Base-by-base conservation (phyloP, 2,113 vertebrate genomes). In the Chinchilla lanigera region DNA sequence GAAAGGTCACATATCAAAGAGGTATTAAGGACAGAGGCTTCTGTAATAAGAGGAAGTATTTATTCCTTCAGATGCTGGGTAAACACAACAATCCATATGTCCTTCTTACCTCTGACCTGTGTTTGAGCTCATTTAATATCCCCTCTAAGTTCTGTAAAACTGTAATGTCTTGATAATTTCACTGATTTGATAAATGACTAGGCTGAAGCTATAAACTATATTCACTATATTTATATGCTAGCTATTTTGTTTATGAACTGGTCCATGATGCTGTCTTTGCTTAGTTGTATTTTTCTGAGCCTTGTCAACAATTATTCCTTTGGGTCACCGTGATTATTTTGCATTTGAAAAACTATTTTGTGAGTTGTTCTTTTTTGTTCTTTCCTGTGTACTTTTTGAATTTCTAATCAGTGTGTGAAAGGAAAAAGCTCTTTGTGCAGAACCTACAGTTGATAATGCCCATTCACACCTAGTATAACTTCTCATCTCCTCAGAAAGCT, bases 1-100 rank as follows among this genome's bases (percentile, higher is more conserved):
- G 44, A 95, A 87, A 96, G n/a, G 47, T 89, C 65, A 89, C 47
- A 19, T 60, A 41, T 44, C 87, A 71, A 83, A 44, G 12, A 75
- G 22, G 65, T 33, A 54, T 33, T 90, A 83, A 78, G 24, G 26
- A 82, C 50, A 67, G n/a, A 94, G 56, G 41, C 11, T 90, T 94
- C 71, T 54, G 14, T 60, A 44, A 26, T 24, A 81, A 85, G 14
- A 88, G 83, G 17, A 69, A 13, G 16, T 85, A n/a, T n/a, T 6
- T 2, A 58, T 63, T 56, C 60, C 54, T 54, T 67, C 54, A 80
- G 28, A 52, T 5, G 28, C 38, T 38, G 26, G 44, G 41, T 63
- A 69, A 84, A 94, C 78, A 86, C 6, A 41, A 77, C 54, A 92
- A 61, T 47, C 33, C n/a, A 69, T 0, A 80, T 41, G 30, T 16